phyloP scores from a whole-genome alignment of 2,113 vertebrate species.

The Chaetorhynchus papuensis region DNA sequence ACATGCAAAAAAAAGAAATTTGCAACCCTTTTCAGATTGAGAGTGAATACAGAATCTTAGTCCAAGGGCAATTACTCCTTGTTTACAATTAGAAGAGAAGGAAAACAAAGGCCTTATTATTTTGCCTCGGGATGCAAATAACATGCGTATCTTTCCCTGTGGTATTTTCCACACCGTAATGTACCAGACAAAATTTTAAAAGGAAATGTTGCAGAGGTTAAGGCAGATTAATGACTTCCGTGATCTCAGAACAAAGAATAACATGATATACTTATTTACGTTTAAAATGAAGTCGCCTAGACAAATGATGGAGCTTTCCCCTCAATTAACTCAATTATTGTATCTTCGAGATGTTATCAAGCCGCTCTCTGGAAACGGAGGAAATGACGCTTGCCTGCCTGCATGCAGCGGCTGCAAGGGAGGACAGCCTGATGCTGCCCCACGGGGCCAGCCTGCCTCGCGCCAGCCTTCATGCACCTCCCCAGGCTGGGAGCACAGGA shows the following conservation, averaged over 20 bases:
- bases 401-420: background rate
- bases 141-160: background rate
- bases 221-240: slow-evolving; percentile 46
- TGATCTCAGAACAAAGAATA: slow-evolving; percentile 47
- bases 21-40: background rate
- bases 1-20: background rate
- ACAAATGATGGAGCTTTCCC: slow-evolving; percentile 20
- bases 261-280: slow-evolving; percentile 28
- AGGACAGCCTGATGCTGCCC: background rate
- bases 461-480: background rate
- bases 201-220: slow-evolving; percentile 47
- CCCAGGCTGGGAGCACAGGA: background rate
- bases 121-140: slow-evolving; percentile 36
- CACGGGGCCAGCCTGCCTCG: accelerated
- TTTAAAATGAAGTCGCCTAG: slow-evolving; percentile 14
- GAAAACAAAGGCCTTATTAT: slow-evolving; percentile 39
- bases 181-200: slow-evolving; percentile 30
- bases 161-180: slow-evolving; percentile 36
- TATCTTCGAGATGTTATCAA: slow-evolving; percentile 22
- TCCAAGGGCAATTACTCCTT: slow-evolving; percentile 19
- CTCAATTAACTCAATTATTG: slow-evolving; percentile 46
- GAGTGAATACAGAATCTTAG: background rate
- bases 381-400: background rate
- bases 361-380: background rate
- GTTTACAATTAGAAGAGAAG: slow-evolving; percentile 36